phyloP scores from a whole-genome alignment of 2,797 vertebrate genomes.

The Dipus sagitta region DNA sequence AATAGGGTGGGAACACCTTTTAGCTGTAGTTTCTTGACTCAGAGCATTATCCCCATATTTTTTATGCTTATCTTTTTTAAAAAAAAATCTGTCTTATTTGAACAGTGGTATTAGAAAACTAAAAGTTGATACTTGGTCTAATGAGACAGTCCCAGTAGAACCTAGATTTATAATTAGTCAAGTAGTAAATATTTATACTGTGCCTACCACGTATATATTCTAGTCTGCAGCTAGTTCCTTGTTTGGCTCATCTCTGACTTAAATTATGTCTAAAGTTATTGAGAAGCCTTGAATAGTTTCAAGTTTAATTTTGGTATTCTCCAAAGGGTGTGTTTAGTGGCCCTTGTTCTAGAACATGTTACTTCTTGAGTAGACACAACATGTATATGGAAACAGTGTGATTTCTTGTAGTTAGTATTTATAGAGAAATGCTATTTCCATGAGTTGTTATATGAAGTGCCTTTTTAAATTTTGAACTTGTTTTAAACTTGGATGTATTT shows the following conservation, averaged over 20 bases:
- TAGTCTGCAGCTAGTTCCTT: constrained; percentile 32
- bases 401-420: constrained; percentile 69
- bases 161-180: constrained; percentile 26
- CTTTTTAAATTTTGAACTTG: constrained; percentile 78
- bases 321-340: constrained; percentile 58
- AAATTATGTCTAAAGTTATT: constrained; percentile 48
- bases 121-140: constrained; percentile 48
- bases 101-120: constrained; percentile 70
- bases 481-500: constrained; percentile 75
- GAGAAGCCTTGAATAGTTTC: constrained; percentile 41
- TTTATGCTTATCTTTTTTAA: constrained; percentile 14
- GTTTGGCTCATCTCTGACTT: constrained; percentile 47
- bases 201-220: not conserved
- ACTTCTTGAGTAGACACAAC: constrained; percentile 68
- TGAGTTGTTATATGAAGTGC: constrained; percentile 81
- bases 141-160: not conserved
- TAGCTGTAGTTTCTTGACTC: constrained; percentile 18
- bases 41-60: not conserved
- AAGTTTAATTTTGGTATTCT: constrained; percentile 68
- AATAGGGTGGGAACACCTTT: not conserved
- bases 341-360: constrained; percentile 70
- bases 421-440: constrained; percentile 68
- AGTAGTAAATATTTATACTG: constrained; percentile 33
- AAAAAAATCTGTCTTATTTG: constrained; percentile 63
- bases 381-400: constrained; percentile 67